Percentiles rank a stretch among this genome's conserved stretches.
These are phyloP conservation scores for Nematostella vectensis DNA, from an alignment of 92 coral and sea anemone species.

Conservation along the genomic window DNA sequence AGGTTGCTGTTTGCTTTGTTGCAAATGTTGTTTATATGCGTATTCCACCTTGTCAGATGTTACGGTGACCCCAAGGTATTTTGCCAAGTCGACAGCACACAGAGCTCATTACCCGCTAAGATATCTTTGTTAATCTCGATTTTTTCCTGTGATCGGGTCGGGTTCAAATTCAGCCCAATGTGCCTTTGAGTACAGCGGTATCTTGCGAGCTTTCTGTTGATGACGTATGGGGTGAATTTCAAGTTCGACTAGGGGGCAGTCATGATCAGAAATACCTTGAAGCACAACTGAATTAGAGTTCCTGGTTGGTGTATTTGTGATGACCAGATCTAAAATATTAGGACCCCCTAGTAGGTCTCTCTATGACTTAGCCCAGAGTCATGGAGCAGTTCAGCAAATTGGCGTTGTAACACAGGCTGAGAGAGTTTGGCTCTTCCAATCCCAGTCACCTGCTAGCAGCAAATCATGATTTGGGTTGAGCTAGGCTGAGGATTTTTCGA, in stretches of 20 bases:
- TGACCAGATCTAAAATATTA: conserved; percentile 40
- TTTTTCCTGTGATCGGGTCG: neutral
- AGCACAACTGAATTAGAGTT: conserved; percentile 12
- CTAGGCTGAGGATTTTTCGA: no score
- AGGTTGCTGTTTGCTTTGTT: conserved; percentile 19
- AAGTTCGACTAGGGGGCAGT: conserved; percentile 31
- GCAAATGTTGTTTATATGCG: conserved; percentile 11
- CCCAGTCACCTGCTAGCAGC: no score
- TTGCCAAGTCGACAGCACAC: conserved; percentile 12
- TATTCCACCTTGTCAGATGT: conserved; percentile 33
- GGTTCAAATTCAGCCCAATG: neutral
- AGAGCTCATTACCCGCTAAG: neutral
- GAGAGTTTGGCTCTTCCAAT: conserved; percentile 37
- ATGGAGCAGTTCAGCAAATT: conserved; percentile 49
- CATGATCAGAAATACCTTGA: conserved; percentile 48
- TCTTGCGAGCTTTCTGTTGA: conserved; percentile 32
- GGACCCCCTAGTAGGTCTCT: conserved; percentile 40
- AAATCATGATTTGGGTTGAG: no score
- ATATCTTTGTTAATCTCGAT: neutral
- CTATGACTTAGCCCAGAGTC: conserved; percentile 47
- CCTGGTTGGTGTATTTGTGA: conserved; percentile 34
- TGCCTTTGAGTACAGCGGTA: conserved; percentile 27
- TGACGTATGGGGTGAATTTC: conserved; percentile 41
- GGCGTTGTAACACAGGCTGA: conserved; percentile 27
- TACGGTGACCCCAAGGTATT: conserved; percentile 34